Base-by-base conservation (phyloP, 2,888 invertebrate species). In the Drosophila ustulata region DNA sequence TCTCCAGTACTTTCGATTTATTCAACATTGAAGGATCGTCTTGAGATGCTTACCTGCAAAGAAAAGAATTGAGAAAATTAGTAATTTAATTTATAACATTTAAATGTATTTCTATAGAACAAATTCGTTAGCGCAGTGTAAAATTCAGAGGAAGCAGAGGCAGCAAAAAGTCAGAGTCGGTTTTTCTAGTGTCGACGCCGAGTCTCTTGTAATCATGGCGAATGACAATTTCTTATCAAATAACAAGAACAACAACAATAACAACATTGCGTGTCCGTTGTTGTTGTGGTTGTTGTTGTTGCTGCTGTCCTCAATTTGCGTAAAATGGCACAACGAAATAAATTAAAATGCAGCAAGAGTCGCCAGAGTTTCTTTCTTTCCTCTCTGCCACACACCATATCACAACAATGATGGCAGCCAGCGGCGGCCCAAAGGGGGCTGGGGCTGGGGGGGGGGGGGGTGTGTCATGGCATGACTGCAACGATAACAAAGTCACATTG, bases 251-350 rank as follows among this genome's bases (percentile, higher is more conserved):
- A 50, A 62, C 58, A 55, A 65, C 41, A 53, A 41, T 25, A 49
- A 53, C 32, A 30, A 39, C 79, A 88, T 71, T 78, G 82, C 70
- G 68, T 78, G 67, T 53, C 13, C 11, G 34, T 25, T 51, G 46
- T 52, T 61, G 51, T 32, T 52, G 11, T 32, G 37, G 55, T 52
- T 63, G 57, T 49, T 66, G 58, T 39, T 66, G 68, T 51, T 53
- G 57, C 41, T 70, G 68, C 62, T 82, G 87, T 80, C 78, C 89
- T 89, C 87, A 89, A 87, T 84, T 86, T 74, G 87, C 78, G 84
- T 80, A 83, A 84, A 84, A 84, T 83, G 87, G 83, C 89, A 83
- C 83, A 83, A 67, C 83, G 71, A 86, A 82, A 86, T 86, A 86
- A 84, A 89, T 84, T 83, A 88, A 84, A 88, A 82, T 83, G 83